Conservation (phyloP, 2,797 vertebrate species). For the Mormyrus hasselquistii region DNA sequence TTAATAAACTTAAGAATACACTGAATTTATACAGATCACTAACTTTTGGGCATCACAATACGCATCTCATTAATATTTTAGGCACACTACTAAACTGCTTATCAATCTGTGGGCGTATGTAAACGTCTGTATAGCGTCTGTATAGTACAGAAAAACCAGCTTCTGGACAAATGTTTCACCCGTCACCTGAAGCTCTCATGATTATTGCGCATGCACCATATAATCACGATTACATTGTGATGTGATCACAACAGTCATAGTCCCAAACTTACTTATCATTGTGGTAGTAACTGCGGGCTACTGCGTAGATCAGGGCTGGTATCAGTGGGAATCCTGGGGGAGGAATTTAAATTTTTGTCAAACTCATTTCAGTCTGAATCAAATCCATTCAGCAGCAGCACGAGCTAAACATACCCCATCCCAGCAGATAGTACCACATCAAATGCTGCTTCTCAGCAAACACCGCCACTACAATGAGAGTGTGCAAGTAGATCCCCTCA, state of each 20-base stretch:
- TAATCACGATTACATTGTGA: background rate
- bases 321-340: conserved; percentile 85
- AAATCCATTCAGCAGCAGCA: background rate
- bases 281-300: conserved; percentile 87
- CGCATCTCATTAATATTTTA: background rate
- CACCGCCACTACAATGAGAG: conserved; percentile 93
- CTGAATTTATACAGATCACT: background rate
- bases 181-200: background rate
- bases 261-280: conserved; percentile 82
- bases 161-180: background rate
- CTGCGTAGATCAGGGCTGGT: conserved; percentile 81
- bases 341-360: conserved; percentile 14
- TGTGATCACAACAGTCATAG: background rate
- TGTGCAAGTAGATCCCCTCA: conserved; percentile 94
- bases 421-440: conserved; percentile 94
- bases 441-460: conserved; percentile 96
- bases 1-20: background rate
- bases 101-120: background rate
- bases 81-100: background rate
- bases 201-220: background rate
- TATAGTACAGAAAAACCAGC: background rate
- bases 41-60: background rate
- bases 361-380: background rate
- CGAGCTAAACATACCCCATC: conserved; percentile 77
- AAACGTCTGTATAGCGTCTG: no score